Evolutionary conservation across 2,113 vertebrate genomes (phyloP), one percentile per base, ranked within the genome.

Genomic region (Progne subis): DNA sequence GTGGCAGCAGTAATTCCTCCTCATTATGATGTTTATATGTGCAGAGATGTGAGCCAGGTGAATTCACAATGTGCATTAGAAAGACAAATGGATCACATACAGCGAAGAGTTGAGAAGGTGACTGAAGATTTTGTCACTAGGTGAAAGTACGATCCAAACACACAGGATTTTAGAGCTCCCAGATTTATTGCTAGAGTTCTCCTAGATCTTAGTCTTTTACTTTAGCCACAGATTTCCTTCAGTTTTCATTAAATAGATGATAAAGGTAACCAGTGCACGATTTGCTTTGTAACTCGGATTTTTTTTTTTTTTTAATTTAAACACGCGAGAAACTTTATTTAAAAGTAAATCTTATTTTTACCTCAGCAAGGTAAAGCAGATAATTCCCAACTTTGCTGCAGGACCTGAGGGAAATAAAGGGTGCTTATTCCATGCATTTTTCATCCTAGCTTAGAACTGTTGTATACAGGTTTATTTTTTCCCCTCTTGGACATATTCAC

Each of bases 21-120:
- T 95, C 95, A 69, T 90, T 94, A 89, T 29, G n/a, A 59, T 81
- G 82, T 93, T 95, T 88, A 50, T 61, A 76, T n/a, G 65, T 52
- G 86, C 91, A 41, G 32, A 87, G 75, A 61, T 78, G 86, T 39
- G 79, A 96, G 75, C 74, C 90, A 85, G 94, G 94, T 94, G 83
- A 86, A 77, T 61, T 82, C 77, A 26, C 82, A 78, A 47, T 4
- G 28, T 18, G 34, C 79, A 39, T 23, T 4, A 50, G 64, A 70
- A 83, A 43, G 84, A 88, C 95, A 86, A 60, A 71, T 49, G 25
- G n/a, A 70, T 60, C 85, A 29, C 70, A 47, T 29, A 32, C 43
- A 83, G 64, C 5, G 0, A 79, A 53, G 46, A 76, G 77, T 47
- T 28, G 5, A 60, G 69, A 59, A 72, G 34, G 89, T 60, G 76